Base-by-base conservation (phyloP, 2,797 vertebrate species). In the Clarias pachynema region DNA sequence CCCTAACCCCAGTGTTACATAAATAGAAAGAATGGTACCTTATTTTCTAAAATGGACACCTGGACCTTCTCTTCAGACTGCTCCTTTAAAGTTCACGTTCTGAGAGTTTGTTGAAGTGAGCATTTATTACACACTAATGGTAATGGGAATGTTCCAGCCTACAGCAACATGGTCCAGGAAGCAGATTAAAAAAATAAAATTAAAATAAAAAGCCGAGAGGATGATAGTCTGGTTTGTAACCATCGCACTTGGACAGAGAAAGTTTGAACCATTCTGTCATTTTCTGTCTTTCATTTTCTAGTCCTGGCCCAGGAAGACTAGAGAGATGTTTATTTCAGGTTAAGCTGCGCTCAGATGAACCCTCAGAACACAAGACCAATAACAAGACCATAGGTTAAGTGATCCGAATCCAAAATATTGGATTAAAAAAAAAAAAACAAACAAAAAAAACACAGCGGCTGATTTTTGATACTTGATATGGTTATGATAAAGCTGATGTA, bases 21-120 rank as follows among this genome's bases (percentile, higher is more conserved):
- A 84, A 53, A 89, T 88, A 89, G 40, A 79, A 89, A 68, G 89
- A 69, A 82, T 78, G 92, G 94, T 95, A 95, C 95, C 94, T 34
- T 92, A 87, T 86, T 83, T 79, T 83, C 75, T 79, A 60, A 86
- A 74, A 66, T 86, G 83, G 66, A 60, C 79, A 69, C 86, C 79
- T 84, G 57, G 60, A 90, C 59, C 81, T 62, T 80, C 53, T 86
- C 68, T 34, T 65, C 26, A 66, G 68, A 79, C 53, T 60, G 53
- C 49, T n/a, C 14, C 29, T 57, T 75, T 82, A 40, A 68, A 84
- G 44, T 56, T 82, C 34, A 73, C 66, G 77, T 74, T 77, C 63
- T 79, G 63, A 81, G 31, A 63, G 59, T 63, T 79, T 63, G 75
- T 15, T 59, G 74, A 78, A 37, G 75, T 57, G 53, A 59, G 57